A percentile compares a stretch with the other conserved stretches of the same genome.
phyloP scores from a whole-genome alignment of 2,888 invertebrate species.

The Archaeoteleia sp. region DNA sequence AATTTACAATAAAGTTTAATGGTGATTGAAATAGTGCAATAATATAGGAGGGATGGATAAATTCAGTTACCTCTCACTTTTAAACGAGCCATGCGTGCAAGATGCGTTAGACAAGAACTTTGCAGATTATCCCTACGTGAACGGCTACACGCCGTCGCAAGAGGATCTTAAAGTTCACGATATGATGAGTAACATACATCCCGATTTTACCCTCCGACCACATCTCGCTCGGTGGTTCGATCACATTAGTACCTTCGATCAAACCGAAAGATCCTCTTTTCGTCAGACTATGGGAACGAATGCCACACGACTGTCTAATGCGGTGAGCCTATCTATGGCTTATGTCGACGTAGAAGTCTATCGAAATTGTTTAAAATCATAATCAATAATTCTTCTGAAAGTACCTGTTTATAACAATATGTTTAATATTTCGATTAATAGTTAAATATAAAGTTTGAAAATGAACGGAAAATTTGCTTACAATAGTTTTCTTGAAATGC shows the following conservation, averaged over 20 bases:
- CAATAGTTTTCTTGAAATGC: no score
- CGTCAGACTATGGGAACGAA: conserved; percentile 35
- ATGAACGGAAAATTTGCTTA: no score
- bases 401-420: no score
- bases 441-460: no score
- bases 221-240: conserved; percentile 74
- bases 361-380: conserved; percentile 5
- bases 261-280: conserved; percentile 61
- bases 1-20: not conserved
- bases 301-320: conserved; percentile 8
- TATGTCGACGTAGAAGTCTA: conserved; percentile 40
- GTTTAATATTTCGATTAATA: no score
- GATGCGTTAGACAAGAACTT: conserved; percentile 72
- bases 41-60: conserved; percentile 11
- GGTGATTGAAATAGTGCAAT: conserved; percentile 28
- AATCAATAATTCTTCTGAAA: not conserved
- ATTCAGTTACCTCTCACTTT: conserved; percentile 59
- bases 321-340: conserved; percentile 35
- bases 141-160: conserved; percentile 73
- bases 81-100: conserved; percentile 67
- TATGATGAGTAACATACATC: conserved; percentile 56
- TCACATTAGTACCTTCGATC: conserved; percentile 70
- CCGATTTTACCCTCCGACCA: conserved; percentile 59
- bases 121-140: conserved; percentile 72
- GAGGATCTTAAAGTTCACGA: conserved; percentile 70